Percentiles rank a stretch among this genome's conserved stretches.
Conservation (phyloP, 2,888 invertebrate genomes). For the Charanyca ferruginea region DNA sequence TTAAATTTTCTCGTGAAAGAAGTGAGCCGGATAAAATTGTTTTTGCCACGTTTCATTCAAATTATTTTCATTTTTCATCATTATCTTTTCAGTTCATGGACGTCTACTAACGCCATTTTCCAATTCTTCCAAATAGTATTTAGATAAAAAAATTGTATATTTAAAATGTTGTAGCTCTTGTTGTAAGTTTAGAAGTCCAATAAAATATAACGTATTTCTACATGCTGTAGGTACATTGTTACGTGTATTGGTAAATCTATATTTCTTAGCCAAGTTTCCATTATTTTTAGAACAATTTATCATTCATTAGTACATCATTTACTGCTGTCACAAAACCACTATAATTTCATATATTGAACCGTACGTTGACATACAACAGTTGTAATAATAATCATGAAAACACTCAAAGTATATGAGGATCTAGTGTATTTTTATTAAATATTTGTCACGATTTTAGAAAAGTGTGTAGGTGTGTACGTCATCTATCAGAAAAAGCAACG, state of each 20-base stretch:
- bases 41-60: conserved; percentile 14
- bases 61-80: conserved; percentile 15
- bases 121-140: not conserved
- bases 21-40: conserved; percentile 17
- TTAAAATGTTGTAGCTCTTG: not conserved
- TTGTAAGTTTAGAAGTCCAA: no score
- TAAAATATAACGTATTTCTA: not conserved
- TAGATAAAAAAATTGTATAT: not conserved
- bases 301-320: conserved; percentile 46
- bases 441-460: conserved; percentile 21
- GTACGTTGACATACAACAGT: conserved; percentile 53
- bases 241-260: conserved; percentile 22
- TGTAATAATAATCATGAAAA: conserved; percentile 27
- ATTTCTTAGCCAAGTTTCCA: conserved; percentile 31
- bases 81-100: conserved; percentile 13
- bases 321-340: conserved; percentile 40
- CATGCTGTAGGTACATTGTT: conserved; percentile 1
- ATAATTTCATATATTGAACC: conserved; percentile 23
- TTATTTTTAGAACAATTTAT: conserved; percentile 43
- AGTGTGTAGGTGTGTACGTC: conserved; percentile 3
- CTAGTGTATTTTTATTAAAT: conserved; percentile 21
- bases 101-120: not conserved
- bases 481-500: conserved; percentile 8
- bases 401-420: conserved; percentile 24
- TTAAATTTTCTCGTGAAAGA: conserved; percentile 38